Percentiles rank a stretch among this genome's conserved stretches.
Evolutionary conservation across 2,888 invertebrate genomes (phyloP).

Genomic region (Seladonia tumulorum): DNA sequence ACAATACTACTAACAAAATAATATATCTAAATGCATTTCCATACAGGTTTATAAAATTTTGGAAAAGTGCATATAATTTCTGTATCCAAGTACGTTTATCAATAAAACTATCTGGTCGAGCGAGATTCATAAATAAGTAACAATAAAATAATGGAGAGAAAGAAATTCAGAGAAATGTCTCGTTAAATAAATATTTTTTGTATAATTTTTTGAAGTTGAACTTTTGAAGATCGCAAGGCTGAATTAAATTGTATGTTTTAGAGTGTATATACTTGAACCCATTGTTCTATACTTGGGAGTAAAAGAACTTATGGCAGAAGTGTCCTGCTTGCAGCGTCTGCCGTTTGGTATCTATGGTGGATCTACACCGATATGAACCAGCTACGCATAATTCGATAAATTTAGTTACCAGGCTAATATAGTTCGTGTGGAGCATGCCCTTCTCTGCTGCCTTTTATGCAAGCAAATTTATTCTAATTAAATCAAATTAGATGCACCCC

Average conservation of each 20-base stretch:
- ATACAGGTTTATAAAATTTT: too few species aligned
- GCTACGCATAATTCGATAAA: constrained; percentile 82
- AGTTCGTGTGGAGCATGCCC: constrained; percentile 74
- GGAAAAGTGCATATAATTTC: too few species aligned
- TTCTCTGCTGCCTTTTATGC: constrained; percentile 71
- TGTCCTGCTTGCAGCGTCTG: background rate
- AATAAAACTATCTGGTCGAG: background rate
- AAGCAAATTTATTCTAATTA: constrained; percentile 82
- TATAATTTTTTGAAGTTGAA: background rate
- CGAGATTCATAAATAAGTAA: background rate
- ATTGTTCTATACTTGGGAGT: background rate
- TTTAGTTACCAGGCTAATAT: constrained; percentile 82
- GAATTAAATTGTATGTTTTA: background rate
- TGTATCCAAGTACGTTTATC: too few species aligned
- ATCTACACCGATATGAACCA: constrained; percentile 35
- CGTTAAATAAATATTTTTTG: background rate
- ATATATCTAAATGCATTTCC: background rate
- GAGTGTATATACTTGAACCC: background rate
- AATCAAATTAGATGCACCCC: constrained; percentile 82
- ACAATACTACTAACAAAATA: background rate
- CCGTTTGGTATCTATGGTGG: background rate
- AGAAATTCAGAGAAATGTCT: background rate
- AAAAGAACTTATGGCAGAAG: background rate
- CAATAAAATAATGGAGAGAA: background rate
- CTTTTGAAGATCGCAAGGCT: background rate